These are phyloP conservation scores for Papilio demoleus DNA, from an alignment of 2,888 invertebrate species.

Conservation along the genomic window DNA sequence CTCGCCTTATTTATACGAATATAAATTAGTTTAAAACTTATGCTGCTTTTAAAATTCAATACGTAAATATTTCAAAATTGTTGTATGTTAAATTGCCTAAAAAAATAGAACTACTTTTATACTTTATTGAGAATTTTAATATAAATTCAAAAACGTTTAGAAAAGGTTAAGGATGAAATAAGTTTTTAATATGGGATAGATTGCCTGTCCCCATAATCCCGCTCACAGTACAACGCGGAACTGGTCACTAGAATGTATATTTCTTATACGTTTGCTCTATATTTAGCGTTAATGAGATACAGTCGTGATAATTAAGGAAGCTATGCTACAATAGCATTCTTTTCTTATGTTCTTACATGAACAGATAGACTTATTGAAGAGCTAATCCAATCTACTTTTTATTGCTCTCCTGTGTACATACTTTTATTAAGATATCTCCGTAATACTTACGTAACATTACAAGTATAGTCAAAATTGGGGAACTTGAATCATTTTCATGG, in stretches of 20 bases:
- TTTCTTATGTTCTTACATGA: conserved; percentile 17
- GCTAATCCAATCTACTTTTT: conserved; percentile 5
- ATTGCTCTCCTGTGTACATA: not conserved
- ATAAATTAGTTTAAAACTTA: not conserved
- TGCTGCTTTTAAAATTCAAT: no score
- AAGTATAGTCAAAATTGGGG: no score
- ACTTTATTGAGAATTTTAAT: no score
- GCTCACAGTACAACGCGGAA: not conserved
- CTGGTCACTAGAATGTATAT: conserved; percentile 12
- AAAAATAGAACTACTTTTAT: no score
- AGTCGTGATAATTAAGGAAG: conserved; percentile 29
- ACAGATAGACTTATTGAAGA: conserved; percentile 2
- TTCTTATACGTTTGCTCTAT: conserved; percentile 11
- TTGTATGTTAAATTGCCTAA: no score
- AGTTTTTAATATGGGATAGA: no score
- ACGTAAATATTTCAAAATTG: no score
- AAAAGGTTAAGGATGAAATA: no score
- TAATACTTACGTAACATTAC: not conserved
- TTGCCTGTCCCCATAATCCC: no score
- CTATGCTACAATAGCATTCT: conserved; percentile 20
- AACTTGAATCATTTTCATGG: no score
- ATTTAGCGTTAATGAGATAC: conserved; percentile 23
- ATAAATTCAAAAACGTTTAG: no score
- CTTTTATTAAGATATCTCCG: not conserved
- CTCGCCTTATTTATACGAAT: conserved; percentile 13